Base-by-base conservation (phyloP, 1,140 invertebrate genomes). In the Drosophila sp. region DNA sequence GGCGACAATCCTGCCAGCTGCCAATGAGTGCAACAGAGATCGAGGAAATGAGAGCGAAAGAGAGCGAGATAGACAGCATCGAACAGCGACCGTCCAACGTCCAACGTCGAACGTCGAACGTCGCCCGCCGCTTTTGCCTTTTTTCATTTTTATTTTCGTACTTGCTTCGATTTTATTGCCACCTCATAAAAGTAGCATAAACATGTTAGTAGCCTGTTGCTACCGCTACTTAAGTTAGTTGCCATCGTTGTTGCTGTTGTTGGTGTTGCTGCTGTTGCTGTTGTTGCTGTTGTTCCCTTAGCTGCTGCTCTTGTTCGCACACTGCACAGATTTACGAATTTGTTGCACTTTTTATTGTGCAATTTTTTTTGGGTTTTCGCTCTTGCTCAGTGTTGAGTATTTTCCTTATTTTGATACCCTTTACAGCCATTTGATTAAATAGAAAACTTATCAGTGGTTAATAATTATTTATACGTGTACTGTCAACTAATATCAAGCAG, bases 141-240 rank as follows among this genome's bases (percentile, higher is more conserved):
- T 21, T 80, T 71, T 77, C 70, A 73, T 67, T 80, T 78, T 78
- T 57, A 80, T 83, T 89, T 89, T 87, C 83, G 70, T 89, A 89
- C 72, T 75, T 80, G 70, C 79, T 89, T 89, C 84, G 84, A 89
- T 89, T 89, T 89, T 89, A 89, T 87, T 89, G 84, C 83, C 83
- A 50, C 53, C 83, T 83, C 83, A 89, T 89, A 89, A 89, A 89
- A 89, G 83, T 83, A 89, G 84, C 83, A 83, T 89, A 89, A 89
- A 89, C 83, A 89, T 89, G 83, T 89, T 89, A 89, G 84, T 89
- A 89, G 84, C 84, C 83, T 83, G 81, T 89, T 89, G 83, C 84
- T 89, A 89, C 83, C 76, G 83, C 83, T 83, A 83, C 80, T 89
- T 89, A 83, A 89, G 83, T 89, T 89, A 89, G 74, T 86, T 79